Base-by-base conservation (phyloP, 1,140 invertebrate species). In the Octopus bimaculoides region DNA sequence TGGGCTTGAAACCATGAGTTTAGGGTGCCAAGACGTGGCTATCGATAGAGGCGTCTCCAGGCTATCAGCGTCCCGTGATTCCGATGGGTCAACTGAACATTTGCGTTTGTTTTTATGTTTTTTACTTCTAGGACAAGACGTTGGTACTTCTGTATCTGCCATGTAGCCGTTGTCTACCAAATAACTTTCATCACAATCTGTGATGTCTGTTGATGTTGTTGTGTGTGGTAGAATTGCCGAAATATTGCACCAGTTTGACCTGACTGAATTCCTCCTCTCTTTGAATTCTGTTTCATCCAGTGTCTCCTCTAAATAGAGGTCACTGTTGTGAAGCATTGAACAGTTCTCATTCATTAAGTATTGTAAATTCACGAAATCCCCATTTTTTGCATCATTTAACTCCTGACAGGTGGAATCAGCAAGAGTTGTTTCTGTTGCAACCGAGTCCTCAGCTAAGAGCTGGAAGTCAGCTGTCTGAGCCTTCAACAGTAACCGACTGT, bases 131-230 rank as follows among this genome's bases (percentile, higher is more conserved):
- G 17, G 17, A 5, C 17, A 10, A 14, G 77, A 54, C 54, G 61
- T 12, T 7, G 77, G 41, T 4, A 66, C 52, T 12, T 78, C 77
- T 66, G 77, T 78, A 41, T 78, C 77, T 6, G 77, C 77, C 77
- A 78, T 78, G 54, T 78, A 78, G 77, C 77, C 77, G 20, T 78
- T 78, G 54, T 78, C 77, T 52, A 75, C 26, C 41, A 75, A 53
- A 75, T 41, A 53, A 12, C 6, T 8, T 17, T 75, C n/a, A 17
- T 75, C 74, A 1, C 26, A 17, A 0, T 75, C 74, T 17, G 74
- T 53, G 17, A 71, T 14, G 14, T 71, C 66, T 20, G 66, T 71
- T 14, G 66, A 71, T 8, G 66, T 14, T 12, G 66, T 20, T n/a
- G 17, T 14, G 26, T 71, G 4, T 41, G 26, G 26, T 6, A 71